Evolutionary conservation across 2,888 invertebrate genomes (phyloP).

Genomic region (Eulithis testata): DNA sequence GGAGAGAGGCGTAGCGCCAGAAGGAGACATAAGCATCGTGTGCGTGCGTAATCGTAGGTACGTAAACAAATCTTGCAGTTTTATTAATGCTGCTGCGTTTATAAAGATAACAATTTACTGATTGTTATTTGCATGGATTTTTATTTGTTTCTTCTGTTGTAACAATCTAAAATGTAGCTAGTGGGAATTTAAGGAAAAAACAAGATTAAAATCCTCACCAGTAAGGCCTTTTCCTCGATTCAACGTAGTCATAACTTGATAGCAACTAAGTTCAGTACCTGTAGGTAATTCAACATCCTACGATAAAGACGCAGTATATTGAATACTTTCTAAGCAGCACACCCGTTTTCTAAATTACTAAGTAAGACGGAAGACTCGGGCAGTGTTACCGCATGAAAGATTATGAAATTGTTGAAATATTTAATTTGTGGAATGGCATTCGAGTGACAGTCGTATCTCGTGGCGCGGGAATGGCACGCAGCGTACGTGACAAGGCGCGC

Average conservation of each 20-base stretch:
- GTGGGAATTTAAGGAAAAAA: no score
- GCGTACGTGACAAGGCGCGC: constrained; percentile 61
- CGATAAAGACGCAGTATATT: no score
- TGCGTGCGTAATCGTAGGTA: constrained; percentile 58
- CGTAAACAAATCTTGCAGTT: constrained; percentile 53
- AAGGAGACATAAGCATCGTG: constrained; percentile 52
- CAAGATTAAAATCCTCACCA: no score
- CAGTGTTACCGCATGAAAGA: background rate
- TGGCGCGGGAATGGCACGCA: constrained; percentile 59
- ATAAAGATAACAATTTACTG: constrained; percentile 7
- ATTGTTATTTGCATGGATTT: constrained; percentile 9
- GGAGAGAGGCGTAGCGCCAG: constrained; percentile 59
- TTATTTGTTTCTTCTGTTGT: background rate
- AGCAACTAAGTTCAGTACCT: no score
- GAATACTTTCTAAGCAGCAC: no score
- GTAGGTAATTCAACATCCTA: no score
- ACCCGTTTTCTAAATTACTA: no score
- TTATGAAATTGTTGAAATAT: constrained; percentile 27
- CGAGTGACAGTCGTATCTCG: constrained; percentile 42
- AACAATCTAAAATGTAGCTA: background rate
- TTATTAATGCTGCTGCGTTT: constrained; percentile 16
- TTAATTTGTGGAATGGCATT: constrained; percentile 26
- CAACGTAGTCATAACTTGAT: no score
- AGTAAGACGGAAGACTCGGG: background rate
- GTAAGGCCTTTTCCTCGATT: no score